Base-by-base conservation (phyloP, 2,797 vertebrate species). In the Alauda arvensis region DNA sequence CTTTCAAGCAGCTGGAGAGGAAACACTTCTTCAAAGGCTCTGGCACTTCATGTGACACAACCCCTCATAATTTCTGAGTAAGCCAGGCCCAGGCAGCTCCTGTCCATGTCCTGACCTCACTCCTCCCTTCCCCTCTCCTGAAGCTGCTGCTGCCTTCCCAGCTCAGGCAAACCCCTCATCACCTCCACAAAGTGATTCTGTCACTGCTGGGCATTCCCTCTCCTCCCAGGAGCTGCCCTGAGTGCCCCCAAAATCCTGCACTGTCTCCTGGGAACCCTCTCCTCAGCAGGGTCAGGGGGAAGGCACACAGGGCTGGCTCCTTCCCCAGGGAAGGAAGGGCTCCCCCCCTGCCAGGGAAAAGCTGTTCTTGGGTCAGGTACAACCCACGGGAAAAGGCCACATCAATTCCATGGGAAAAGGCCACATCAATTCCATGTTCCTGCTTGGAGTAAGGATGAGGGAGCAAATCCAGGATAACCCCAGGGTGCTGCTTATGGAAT, bases 401-500 rank as follows among this genome's bases (percentile, higher is more conserved):
- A 4, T 0, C 10, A 34, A 57, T 29, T 39, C 39, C n/a, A n/a
- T n/a, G 4, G 6, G 56, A 1, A 9, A 20, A 75, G 8, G 42
- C 9, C 39, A 19, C 15, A 4, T 57, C 55, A 23, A 1, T 4
- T 21, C 79, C 80, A 53, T 1, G 0, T 0, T 29, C 21, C 3
- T 7, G 25, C 37, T 12, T 7, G 21, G 20, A 56, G 26, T 1
- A 6, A 19, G 80, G 33, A 48, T 17, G 11, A 29, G 34, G 45
- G 49, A 67, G 46, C 40, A 71, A 43, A 46, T 1, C 18, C 15
- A 28, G 21, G 59, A 49, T 3, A 10, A 1, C 6, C 21, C 12
- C 48, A 14, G 57, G 2, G 33, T 42, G 26, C 48, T 67, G 68
- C 61, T 17, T 16, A 5, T 1, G 39, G 39, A 10, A 31, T 1